Evolutionary conservation across 2,797 vertebrate species (phyloP).

Genomic region (Sebastes kiyomatsui): DNA sequence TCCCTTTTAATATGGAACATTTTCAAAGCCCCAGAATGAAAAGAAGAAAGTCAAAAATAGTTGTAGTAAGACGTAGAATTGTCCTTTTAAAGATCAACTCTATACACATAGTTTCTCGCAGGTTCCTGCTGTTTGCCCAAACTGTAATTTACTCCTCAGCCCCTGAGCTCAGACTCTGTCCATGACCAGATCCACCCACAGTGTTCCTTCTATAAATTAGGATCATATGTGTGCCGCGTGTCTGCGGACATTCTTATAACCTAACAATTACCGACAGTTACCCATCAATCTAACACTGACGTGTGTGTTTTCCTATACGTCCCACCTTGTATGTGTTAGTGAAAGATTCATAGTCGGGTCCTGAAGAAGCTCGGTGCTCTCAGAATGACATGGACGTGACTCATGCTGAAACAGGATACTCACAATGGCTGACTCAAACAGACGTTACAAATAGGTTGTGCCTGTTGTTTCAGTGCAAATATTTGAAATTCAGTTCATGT

Average conservation of each 20-base stretch:
- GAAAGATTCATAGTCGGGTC: neutral
- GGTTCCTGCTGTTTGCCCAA: conserved; percentile 16
- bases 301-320: neutral
- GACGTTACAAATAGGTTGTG: neutral
- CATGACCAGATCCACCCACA: conserved; percentile 13
- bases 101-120: neutral
- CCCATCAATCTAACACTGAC: neutral
- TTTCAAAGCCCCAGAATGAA: too few relatives aligned
- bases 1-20: too few relatives aligned
- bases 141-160: neutral
- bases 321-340: neutral
- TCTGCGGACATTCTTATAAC: neutral
- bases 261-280: neutral
- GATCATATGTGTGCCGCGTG: neutral
- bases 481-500: conserved; percentile 14
- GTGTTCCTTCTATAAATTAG: conserved; percentile 7
- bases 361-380: neutral
- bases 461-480: conserved; percentile 2
- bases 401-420: conserved; percentile 25
- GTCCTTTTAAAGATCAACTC: neutral
- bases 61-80: too few relatives aligned
- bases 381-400: conserved; percentile 9
- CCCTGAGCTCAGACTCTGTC: neutral
- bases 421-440: conserved; percentile 1
- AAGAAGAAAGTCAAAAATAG: too few relatives aligned